These are phyloP conservation scores for Eupithecia vulgata DNA, from an alignment of 2,888 invertebrate species.

Conservation along the genomic window DNA sequence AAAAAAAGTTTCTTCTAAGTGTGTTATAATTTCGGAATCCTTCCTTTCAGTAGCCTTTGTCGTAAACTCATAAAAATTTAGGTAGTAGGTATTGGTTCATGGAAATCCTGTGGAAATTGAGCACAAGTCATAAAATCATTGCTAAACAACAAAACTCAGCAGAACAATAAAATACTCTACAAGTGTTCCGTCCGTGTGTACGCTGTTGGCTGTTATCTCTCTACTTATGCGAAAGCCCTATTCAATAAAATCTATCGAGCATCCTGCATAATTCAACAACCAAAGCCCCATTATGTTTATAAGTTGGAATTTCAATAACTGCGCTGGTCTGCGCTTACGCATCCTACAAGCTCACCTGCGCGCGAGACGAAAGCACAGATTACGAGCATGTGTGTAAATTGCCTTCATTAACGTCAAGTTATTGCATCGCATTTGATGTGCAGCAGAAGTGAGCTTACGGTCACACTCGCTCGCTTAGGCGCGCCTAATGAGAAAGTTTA, in stretches of 20 bases:
- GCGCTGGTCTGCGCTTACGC: conserved; percentile 49
- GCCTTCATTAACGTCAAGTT: conserved; percentile 66
- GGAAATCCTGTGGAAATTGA: conserved; percentile 6
- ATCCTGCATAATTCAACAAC: conserved; percentile 47
- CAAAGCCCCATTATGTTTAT: conserved; percentile 47
- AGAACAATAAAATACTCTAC: conserved; percentile 35
- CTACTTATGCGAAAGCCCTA: conserved; percentile 41
- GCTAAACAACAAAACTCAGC: conserved; percentile 19
- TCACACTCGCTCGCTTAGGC: conserved; percentile 83
- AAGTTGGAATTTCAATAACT: conserved; percentile 47
- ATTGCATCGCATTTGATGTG: conserved; percentile 74
- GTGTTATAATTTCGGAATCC: neutral
- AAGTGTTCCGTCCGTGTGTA: conserved; percentile 27
- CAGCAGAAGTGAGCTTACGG: conserved; percentile 80
- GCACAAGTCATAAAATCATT: conserved; percentile 17
- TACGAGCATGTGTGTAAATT: conserved; percentile 62
- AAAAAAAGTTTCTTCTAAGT: neutral
- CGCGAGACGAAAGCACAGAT: conserved; percentile 55
- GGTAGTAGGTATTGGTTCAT: neutral
- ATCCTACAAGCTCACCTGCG: conserved; percentile 49
- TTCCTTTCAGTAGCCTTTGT: neutral
- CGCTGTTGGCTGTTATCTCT: conserved; percentile 28
- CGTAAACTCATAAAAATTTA: neutral
- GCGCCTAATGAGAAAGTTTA: conserved; percentile 84
- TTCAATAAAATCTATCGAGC: conserved; percentile 44